A percentile compares a stretch with the other conserved stretches of the same genome.
Conservation (phyloP, 1,140 invertebrate genomes). For the Whitmania pigra region DNA sequence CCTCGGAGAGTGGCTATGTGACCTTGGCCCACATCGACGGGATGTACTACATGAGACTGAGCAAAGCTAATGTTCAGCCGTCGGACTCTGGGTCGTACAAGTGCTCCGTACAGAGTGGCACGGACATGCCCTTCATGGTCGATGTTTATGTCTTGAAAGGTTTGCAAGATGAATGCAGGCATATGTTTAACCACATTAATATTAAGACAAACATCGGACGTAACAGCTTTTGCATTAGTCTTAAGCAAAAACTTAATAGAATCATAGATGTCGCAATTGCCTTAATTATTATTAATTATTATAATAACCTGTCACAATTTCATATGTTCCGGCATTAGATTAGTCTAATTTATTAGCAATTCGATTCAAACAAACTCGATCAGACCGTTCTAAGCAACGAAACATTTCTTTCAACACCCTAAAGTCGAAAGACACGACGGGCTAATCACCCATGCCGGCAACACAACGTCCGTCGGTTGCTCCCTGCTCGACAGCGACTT, state of each 20-base stretch:
- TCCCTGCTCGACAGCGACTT: not conserved
- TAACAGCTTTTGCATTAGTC: no score
- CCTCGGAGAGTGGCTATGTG: not conserved
- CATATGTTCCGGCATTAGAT: no score
- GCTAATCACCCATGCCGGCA: slow-evolving; percentile 1
- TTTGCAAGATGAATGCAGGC: not conserved
- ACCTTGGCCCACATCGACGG: not conserved
- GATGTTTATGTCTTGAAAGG: slow-evolving; percentile 18
- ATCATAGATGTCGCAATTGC: no score
- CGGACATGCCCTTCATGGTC: slow-evolving; percentile 9
- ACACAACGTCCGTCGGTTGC: slow-evolving; percentile 1
- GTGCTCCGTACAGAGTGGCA: slow-evolving; percentile 1
- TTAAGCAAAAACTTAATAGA: no score
- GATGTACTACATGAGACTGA: slow-evolving; percentile 7
- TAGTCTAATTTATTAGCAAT: no score
- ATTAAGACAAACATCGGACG: no score
- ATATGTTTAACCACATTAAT: no score
- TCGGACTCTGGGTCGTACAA: slow-evolving; percentile 11
- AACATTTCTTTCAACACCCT: not conserved
- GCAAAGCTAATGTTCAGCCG: not conserved
- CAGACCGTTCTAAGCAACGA: not conserved
- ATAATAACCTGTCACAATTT: no score
- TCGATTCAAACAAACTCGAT: no score
- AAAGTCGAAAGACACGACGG: not conserved
- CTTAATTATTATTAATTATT: no score